Evolutionary conservation across 2,888 invertebrate genomes (phyloP).

Genomic region (Pandemis corylana): DNA sequence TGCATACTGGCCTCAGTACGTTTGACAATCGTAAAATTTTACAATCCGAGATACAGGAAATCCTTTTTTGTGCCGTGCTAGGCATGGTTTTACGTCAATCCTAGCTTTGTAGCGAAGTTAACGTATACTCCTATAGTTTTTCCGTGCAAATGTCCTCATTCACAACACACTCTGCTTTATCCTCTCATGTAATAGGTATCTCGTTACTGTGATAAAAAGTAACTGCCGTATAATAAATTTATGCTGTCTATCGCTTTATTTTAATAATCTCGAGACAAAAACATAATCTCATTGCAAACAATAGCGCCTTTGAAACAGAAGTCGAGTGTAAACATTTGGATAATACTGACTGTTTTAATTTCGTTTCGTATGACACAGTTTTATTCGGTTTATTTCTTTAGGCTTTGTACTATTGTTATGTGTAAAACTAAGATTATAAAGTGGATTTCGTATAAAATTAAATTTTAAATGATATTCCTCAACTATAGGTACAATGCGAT

Average conservation of each 20-base stretch:
- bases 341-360: conserved; percentile 19
- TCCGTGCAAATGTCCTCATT: not conserved
- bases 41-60: not conserved
- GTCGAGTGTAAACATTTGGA: conserved; percentile 44
- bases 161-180: conserved; percentile 3
- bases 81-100: not conserved
- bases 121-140: not conserved
- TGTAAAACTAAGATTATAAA: not conserved
- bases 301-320: conserved; percentile 51
- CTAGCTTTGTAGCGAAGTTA: not conserved
- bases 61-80: not conserved
- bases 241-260: conserved; percentile 16
- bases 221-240: conserved; percentile 21
- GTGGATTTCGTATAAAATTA: not conserved
- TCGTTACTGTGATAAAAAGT: not conserved
- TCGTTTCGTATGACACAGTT: conserved; percentile 22
- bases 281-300: conserved; percentile 42
- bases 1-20: too few relatives aligned
- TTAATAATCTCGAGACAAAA: conserved; percentile 36
- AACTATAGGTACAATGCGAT: too few relatives aligned
- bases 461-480: too few relatives aligned
- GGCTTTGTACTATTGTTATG: not conserved
- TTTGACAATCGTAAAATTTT: not conserved
- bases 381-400: conserved; percentile 1
- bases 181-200: not conserved